Conservation (phyloP, 2,888 invertebrate species). For the Papilio gigon region DNA sequence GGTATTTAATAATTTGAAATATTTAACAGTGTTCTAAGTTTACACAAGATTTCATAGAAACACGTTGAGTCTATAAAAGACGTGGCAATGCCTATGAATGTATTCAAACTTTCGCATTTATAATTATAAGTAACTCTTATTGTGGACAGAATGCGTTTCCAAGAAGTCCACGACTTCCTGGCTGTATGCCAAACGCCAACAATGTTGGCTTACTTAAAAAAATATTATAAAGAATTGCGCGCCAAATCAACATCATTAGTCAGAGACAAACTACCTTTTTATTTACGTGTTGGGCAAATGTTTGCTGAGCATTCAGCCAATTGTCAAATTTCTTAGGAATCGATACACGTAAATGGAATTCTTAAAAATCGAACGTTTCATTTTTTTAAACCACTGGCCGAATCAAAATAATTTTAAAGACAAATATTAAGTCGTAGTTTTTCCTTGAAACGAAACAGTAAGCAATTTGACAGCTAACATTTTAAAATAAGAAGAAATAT, state of each 20-base stretch:
- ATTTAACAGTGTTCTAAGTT: no score
- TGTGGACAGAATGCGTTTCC: constrained; percentile 23
- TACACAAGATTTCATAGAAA: no score
- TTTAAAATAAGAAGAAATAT: neutral
- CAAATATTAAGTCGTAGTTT: no score
- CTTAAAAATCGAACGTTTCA: neutral
- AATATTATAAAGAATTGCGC: constrained; percentile 44
- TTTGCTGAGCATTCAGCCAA: constrained; percentile 25
- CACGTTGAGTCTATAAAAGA: no score
- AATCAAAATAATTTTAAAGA: no score
- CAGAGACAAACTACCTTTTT: constrained; percentile 38
- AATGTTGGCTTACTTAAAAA: constrained; percentile 42
- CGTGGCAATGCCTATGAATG: no score
- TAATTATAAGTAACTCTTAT: constrained; percentile 1
- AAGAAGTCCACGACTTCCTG: constrained; percentile 24
- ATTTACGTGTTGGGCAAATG: constrained; percentile 32
- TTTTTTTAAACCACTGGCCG: neutral
- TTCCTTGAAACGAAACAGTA: no score
- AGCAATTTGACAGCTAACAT: no score
- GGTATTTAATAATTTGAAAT: no score
- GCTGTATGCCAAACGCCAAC: constrained; percentile 35
- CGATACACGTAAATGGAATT: constrained; percentile 12
- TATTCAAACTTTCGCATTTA: no score
- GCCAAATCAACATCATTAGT: constrained; percentile 41
- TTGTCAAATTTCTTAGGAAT: constrained; percentile 1